Evolutionary conservation across 2,888 invertebrate species (phyloP).

Genomic region (Watsonalla binaria): DNA sequence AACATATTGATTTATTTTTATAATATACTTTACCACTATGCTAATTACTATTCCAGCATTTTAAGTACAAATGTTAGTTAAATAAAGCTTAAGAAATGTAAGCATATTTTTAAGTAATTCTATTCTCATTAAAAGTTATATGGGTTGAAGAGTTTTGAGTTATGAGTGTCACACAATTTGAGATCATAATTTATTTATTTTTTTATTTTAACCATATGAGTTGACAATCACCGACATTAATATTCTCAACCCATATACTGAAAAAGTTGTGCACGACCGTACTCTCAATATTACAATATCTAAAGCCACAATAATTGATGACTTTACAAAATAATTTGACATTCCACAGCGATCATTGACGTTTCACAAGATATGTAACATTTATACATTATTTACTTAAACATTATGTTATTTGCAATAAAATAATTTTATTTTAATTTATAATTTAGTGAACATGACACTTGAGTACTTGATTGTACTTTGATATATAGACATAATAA

Average conservation of each 20-base stretch:
- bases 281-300: constrained; percentile 26
- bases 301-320: constrained; percentile 28
- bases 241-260: constrained; percentile 31
- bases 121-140: constrained; percentile 16
- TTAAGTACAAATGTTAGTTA: constrained; percentile 48
- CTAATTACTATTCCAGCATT: constrained; percentile 32
- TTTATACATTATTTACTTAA: constrained; percentile 23
- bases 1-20: constrained; percentile 22
- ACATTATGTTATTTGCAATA: constrained; percentile 20
- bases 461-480: constrained; percentile 55
- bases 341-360: constrained; percentile 16
- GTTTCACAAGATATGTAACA: constrained; percentile 57
- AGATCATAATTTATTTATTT: neutral
- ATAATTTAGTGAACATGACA: constrained; percentile 39
- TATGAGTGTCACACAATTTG: too few species aligned
- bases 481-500: constrained; percentile 36
- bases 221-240: constrained; percentile 43
- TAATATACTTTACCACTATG: constrained; percentile 13
- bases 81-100: constrained; percentile 39
- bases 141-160: constrained; percentile 4
- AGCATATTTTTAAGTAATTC: constrained; percentile 16
- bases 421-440: constrained; percentile 12
- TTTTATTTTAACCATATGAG: constrained; percentile 6
- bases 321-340: constrained; percentile 11
- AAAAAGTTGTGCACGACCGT: constrained; percentile 53